phyloP scores from a whole-genome alignment of 2,888 invertebrate species.

The Eurytoma californica region DNA sequence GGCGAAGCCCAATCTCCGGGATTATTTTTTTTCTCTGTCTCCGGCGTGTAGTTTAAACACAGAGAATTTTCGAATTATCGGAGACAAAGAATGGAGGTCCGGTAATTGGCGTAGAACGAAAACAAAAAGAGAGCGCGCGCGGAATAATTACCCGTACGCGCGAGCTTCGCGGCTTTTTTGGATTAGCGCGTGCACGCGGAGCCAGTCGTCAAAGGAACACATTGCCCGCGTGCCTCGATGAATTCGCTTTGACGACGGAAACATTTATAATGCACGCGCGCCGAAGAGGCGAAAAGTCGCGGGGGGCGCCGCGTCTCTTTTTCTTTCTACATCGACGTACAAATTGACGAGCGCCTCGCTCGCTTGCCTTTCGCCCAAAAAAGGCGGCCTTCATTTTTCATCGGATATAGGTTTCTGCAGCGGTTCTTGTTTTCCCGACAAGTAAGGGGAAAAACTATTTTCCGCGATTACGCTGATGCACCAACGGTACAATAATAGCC shows the following conservation, averaged over 20 bases:
- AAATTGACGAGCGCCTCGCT: slow-evolving; percentile 25
- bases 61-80: slow-evolving; percentile 56
- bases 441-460: too few species aligned
- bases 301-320: slow-evolving; percentile 21
- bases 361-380: slow-evolving; percentile 18
- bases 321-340: slow-evolving; percentile 12
- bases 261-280: slow-evolving; percentile 55
- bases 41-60: slow-evolving; percentile 42
- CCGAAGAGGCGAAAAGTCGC: slow-evolving; percentile 37
- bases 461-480: too few species aligned
- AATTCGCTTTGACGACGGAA: slow-evolving; percentile 47
- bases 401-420: background rate
- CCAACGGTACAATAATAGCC: too few species aligned
- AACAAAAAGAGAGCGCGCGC: slow-evolving; percentile 38
- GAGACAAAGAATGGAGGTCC: slow-evolving; percentile 50
- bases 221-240: slow-evolving; percentile 39
- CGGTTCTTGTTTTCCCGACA: too few species aligned
- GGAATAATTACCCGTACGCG: slow-evolving; percentile 50
- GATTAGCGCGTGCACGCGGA: slow-evolving; percentile 38
- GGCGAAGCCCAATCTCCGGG: background rate
- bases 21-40: slow-evolving; percentile 43
- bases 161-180: slow-evolving; percentile 44
- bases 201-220: slow-evolving; percentile 46
- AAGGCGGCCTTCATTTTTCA: background rate
- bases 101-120: slow-evolving; percentile 39